Percentiles rank a stretch among this genome's conserved stretches.
These are phyloP conservation scores for Pungitius pungitius DNA, from an alignment of 2,113 vertebrate species.

Conservation along the genomic window DNA sequence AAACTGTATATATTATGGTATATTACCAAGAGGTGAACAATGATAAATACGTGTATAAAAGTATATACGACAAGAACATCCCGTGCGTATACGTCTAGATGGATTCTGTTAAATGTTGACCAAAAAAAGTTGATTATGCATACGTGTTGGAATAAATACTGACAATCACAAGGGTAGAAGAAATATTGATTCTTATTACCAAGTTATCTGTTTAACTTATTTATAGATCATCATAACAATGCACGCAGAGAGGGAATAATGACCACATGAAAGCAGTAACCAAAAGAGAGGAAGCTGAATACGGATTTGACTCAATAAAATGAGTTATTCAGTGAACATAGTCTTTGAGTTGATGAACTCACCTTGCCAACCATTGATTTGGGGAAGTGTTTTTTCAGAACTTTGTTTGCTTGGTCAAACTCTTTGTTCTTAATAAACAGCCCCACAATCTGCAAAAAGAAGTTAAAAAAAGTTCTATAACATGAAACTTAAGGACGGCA, in stretches of 20 bases:
- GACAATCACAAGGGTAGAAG: background rate
- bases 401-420: slow-evolving; percentile 85
- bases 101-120: background rate
- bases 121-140: background rate
- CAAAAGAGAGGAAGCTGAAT: background rate
- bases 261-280: background rate
- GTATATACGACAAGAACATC: background rate
- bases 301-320: background rate
- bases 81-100: no score
- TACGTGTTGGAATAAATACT: no score
- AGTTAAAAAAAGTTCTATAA: slow-evolving; percentile 16
- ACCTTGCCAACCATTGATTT: slow-evolving; percentile 82
- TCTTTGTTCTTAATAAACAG: slow-evolving; percentile 84
- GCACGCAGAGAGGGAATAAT: background rate
- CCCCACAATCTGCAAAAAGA: slow-evolving; percentile 82
- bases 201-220: background rate
- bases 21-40: no score
- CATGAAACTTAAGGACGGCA: background rate
- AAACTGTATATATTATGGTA: background rate
- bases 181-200: background rate
- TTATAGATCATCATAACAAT: background rate
- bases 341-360: slow-evolving; percentile 41
- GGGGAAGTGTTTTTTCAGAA: slow-evolving; percentile 82
- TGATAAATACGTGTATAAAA: background rate
- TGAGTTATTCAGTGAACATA: background rate